phyloP scores from a whole-genome alignment of 2,113 vertebrate species.

The Sceloporus tristichus region DNA sequence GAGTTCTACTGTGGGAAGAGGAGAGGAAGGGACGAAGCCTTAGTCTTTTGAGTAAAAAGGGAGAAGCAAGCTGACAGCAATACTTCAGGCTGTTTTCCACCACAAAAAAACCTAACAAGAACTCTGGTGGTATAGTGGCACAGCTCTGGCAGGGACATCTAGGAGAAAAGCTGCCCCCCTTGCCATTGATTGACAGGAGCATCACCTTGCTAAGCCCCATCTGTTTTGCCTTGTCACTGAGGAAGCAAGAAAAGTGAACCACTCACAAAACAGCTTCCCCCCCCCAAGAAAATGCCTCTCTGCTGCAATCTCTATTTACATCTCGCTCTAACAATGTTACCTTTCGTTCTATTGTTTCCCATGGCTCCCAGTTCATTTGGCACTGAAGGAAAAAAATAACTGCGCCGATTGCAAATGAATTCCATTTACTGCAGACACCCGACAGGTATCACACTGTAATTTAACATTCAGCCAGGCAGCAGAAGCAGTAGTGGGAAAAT shows the following conservation, averaged over 20 bases:
- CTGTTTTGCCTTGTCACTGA: background rate
- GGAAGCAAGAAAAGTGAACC: background rate
- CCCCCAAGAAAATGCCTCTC: background rate
- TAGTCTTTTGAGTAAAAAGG: slow-evolving; percentile 6
- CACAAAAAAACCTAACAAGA: background rate
- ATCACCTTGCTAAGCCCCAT: background rate
- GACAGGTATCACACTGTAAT: background rate
- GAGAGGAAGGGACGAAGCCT: too few relatives aligned
- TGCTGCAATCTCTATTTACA: background rate
- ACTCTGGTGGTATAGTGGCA: background rate
- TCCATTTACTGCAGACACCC: background rate
- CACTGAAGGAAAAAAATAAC: background rate
- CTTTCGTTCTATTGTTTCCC: slow-evolving; percentile 16
- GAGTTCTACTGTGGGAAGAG: too few relatives aligned
- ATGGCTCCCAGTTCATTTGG: background rate
- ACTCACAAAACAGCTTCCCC: rapidly evolving
- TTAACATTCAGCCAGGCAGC: background rate
- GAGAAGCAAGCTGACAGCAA: slow-evolving; percentile 4
- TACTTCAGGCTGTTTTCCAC: background rate
- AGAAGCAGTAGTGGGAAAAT: background rate
- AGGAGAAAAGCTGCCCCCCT: background rate
- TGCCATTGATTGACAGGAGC: background rate
- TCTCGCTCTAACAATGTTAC: rapidly evolving
- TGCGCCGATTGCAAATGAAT: slow-evolving; percentile 21
- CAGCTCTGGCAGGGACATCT: background rate